Evolutionary conservation across 2,888 invertebrate genomes (phyloP).

Genomic region (Linnaemya tessellans): DNA sequence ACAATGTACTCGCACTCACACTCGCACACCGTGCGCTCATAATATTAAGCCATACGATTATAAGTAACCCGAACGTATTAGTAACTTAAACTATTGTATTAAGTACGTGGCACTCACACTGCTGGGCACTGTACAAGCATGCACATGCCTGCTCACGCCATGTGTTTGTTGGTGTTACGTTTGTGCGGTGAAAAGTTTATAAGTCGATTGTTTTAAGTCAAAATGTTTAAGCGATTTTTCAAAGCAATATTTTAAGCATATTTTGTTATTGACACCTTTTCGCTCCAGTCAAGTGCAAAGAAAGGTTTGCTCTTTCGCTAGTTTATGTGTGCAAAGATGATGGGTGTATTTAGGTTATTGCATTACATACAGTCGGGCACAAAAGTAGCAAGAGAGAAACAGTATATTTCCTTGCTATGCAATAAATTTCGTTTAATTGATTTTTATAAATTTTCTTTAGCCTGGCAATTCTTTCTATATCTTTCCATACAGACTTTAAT

Average conservation of each 20-base stretch:
- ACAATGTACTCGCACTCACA: too few species aligned
- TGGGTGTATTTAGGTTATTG: constrained; percentile 53
- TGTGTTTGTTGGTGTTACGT: too few species aligned
- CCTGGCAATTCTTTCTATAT: too few species aligned
- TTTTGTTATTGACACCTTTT: constrained; percentile 72
- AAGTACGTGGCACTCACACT: constrained; percentile 17
- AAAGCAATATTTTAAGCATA: constrained; percentile 69
- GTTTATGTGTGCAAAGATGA: constrained; percentile 43
- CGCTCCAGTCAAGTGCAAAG: constrained; percentile 66
- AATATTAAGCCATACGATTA: constrained; percentile 48
- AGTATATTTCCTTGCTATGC: background rate
- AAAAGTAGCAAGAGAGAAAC: background rate
- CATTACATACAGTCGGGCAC: constrained; percentile 50
- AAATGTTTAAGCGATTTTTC: constrained; percentile 61
- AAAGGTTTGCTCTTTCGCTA: constrained; percentile 54
- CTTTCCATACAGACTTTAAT: too few species aligned
- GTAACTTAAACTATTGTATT: constrained; percentile 52
- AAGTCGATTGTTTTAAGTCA: constrained; percentile 70
- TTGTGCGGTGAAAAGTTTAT: constrained; percentile 37
- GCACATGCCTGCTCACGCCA: background rate
- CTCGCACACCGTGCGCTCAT: constrained; percentile 3
- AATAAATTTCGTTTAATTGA: background rate
- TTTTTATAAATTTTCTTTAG: background rate
- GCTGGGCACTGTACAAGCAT: background rate
- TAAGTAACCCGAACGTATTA: constrained; percentile 31